phyloP scores from a whole-genome alignment of 2,797 vertebrate genomes.

The Phataginus tetradactyla region DNA sequence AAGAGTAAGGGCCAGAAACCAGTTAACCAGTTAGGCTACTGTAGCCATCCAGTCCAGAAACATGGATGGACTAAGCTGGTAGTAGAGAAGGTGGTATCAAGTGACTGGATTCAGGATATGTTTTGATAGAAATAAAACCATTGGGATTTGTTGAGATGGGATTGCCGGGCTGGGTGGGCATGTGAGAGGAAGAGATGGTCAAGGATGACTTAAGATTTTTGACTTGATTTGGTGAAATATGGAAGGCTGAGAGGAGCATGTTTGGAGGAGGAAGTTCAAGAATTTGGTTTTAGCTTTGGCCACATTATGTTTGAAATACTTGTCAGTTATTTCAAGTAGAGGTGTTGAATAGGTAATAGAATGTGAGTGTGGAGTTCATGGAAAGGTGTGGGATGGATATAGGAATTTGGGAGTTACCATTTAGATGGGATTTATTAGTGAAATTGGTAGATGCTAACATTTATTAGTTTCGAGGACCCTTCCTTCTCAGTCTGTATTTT shows the following conservation, averaged over 20 bases:
- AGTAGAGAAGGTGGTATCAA: background rate
- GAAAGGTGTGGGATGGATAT: background rate
- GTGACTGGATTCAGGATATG: background rate
- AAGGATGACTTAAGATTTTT: background rate
- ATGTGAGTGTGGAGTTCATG: background rate
- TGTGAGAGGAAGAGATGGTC: background rate
- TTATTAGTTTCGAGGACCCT: background rate
- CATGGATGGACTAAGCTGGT: background rate
- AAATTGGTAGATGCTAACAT: background rate
- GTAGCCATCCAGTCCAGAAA: background rate
- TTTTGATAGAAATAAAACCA: background rate
- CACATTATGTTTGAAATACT: background rate
- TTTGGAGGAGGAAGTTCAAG: background rate
- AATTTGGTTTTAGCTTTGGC: conserved; percentile 20
- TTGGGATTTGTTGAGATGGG: background rate
- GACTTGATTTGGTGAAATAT: background rate
- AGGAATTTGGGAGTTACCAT: background rate
- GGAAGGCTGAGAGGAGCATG: background rate
- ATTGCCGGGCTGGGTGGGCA: background rate
- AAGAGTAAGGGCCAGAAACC: background rate
- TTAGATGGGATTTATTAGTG: background rate
- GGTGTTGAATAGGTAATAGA: background rate
- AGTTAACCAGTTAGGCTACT: background rate
- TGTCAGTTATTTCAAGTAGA: background rate
- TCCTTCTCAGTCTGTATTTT: background rate